Percentiles rank a stretch among this genome's conserved stretches.
These are phyloP conservation scores for Aphaenogaster ashmeadi DNA, from an alignment of 1,140 invertebrate species.

Conservation along the genomic window DNA sequence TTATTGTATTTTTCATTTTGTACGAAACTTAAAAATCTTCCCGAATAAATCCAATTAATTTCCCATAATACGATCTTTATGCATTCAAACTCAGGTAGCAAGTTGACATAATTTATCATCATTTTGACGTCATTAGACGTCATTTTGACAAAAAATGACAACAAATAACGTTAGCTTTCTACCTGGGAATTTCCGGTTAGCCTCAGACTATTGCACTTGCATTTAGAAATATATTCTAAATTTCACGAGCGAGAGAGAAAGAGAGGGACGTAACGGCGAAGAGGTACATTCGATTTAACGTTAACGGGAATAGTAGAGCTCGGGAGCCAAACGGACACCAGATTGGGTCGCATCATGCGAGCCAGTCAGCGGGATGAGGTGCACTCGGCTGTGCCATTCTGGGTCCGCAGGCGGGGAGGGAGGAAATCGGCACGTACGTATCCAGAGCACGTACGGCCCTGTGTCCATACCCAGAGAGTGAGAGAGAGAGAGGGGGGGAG, in stretches of 20 bases:
- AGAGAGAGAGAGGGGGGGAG: not conserved
- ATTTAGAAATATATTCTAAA: not conserved
- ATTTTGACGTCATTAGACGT: too few species aligned
- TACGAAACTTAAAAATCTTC: not conserved
- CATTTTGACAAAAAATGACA: too few species aligned
- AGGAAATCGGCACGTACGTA: constrained; percentile 82
- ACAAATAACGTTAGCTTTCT: too few species aligned
- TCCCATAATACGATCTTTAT: not conserved
- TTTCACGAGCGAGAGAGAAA: not conserved
- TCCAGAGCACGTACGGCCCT: constrained; percentile 85
- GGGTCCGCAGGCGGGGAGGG: constrained; percentile 59
- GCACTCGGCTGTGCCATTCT: constrained; percentile 60
- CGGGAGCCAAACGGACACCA: constrained; percentile 48
- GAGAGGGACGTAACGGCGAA: not conserved
- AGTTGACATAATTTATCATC: too few species aligned
- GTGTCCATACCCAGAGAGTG: constrained; percentile 84
- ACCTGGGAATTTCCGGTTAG: not conserved
- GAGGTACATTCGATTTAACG: constrained; percentile 72
- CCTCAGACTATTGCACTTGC: not conserved
- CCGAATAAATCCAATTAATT: not conserved
- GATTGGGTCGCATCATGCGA: constrained; percentile 74
- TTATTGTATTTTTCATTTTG: not conserved
- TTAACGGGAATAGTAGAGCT: constrained; percentile 71
- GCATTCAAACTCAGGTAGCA: not conserved
- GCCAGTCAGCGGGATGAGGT: constrained; percentile 63